phyloP scores from a whole-genome alignment of 2,113 vertebrate genomes.

The Zosterops japonicus region DNA sequence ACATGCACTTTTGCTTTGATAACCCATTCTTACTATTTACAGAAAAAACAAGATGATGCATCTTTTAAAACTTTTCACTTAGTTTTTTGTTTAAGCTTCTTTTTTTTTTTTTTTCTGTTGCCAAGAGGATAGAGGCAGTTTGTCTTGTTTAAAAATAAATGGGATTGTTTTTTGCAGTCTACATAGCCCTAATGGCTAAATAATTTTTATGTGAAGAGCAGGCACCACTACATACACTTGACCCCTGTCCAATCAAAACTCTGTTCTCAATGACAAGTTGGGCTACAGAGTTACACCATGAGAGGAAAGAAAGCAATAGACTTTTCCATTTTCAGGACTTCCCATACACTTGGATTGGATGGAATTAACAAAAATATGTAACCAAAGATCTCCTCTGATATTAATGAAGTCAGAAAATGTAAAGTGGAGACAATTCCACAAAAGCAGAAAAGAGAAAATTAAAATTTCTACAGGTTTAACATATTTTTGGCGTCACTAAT shows the following conservation, averaged over 20 bases:
- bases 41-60: accelerated
- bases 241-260: neutral
- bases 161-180: neutral
- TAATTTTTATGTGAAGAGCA: neutral
- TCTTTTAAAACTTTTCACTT: neutral
- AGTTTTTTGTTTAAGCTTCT: neutral
- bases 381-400: neutral
- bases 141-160: neutral
- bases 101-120: neutral
- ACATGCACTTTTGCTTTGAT: neutral
- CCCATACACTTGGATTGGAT: neutral
- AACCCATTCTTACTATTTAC: neutral
- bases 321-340: neutral
- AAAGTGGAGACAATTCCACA: neutral
- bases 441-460: neutral
- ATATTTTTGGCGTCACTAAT: neutral
- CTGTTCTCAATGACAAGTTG: neutral
- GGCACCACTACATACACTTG: neutral
- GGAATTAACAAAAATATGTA: neutral
- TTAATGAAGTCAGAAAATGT: neutral
- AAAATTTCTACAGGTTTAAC: neutral
- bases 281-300: neutral
- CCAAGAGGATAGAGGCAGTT: neutral
- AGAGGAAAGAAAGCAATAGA: neutral
- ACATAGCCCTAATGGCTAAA: neutral